Base-by-base conservation (phyloP, 2,113 vertebrate genomes). In the Phaethornis superciliosus region DNA sequence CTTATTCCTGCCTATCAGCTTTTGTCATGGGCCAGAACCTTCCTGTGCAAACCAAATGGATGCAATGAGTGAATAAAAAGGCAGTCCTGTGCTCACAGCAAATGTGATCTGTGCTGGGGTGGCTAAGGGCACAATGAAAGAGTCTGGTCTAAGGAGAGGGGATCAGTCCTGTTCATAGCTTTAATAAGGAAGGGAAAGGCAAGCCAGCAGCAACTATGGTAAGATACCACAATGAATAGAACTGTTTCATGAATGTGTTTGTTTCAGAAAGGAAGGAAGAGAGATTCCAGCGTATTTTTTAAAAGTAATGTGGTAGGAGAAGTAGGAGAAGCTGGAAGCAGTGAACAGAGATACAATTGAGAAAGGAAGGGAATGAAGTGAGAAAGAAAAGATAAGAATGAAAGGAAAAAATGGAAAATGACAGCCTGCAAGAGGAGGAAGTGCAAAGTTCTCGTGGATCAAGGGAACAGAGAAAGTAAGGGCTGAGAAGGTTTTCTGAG, bases 121-220 rank as follows among this genome's bases (percentile, higher is more conserved):
- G 72, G 47, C 28, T 40, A 40, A 30, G 26, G 4, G 54, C 0
- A 1, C 47, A 9, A 1, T 14, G 37, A 8, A 23, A 32, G 42
- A 55, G 40, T 9, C 65, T 78, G 23, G 32, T 67, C 42, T 71
- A 51, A 51, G 0, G 2, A 74, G 56, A 33, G 4, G 5, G 14
- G 24, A 59, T 44, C 33, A 19, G 4, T n/a, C 51, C 77, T 55
- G 3, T 82, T 59, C 49, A 49, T 0, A 26, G 52, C 20, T 79
- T 47, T 32, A 16, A 16, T 23, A 12, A 70, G 21, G 26, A 76
- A 35, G 17, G 21, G 44, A 40, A 28, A 46, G 30, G 12, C 1
- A 0, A 71, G 37, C n/a, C 22, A 82, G 44, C 15, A 7, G 54
- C 37, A 67, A 4, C 44, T 35, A 13, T 0, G 0, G 12, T 32